A percentile compares a stretch with the other conserved stretches of the same genome.
Evolutionary conservation across 1,140 invertebrate genomes (phyloP).

Genomic region (Aphaenogaster rudis): DNA sequence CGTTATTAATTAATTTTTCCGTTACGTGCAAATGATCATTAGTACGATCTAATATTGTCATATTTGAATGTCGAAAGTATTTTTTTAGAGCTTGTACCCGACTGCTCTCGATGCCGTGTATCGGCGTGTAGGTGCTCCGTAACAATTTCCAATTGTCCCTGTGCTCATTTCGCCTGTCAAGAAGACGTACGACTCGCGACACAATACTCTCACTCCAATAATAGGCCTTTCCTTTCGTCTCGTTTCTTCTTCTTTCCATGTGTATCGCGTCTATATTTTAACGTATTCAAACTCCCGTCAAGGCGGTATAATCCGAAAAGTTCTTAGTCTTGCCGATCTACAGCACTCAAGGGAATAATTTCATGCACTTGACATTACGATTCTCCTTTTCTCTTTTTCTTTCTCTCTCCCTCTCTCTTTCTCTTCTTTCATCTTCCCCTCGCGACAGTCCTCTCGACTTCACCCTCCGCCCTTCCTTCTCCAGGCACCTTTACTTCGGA

Average conservation of each 20-base stretch:
- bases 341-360: conserved; percentile 77
- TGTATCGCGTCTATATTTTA: conserved; percentile 60
- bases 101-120: conserved; percentile 19
- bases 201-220: conserved; percentile 73
- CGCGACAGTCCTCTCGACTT: conserved; percentile 31
- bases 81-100: neutral
- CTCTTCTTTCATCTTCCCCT: conserved; percentile 26
- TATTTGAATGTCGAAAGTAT: neutral
- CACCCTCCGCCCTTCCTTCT: conserved; percentile 16
- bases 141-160: conserved; percentile 79
- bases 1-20: neutral
- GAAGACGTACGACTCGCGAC: conserved; percentile 80
- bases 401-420: neutral
- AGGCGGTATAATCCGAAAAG: conserved; percentile 69
- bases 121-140: conserved; percentile 50
- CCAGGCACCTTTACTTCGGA: conserved; percentile 36
- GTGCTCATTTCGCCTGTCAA: conserved; percentile 82
- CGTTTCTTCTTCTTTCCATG: conserved; percentile 41
- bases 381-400: conserved; percentile 39
- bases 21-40: neutral
- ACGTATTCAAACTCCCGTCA: conserved; percentile 75
- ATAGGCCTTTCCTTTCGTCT: conserved; percentile 56
- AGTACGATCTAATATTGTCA: neutral
- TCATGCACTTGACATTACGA: conserved; percentile 74
- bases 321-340: conserved; percentile 75